Conservation (phyloP, 2,113 vertebrate species). For the Chroicocephalus ridibundus region DNA sequence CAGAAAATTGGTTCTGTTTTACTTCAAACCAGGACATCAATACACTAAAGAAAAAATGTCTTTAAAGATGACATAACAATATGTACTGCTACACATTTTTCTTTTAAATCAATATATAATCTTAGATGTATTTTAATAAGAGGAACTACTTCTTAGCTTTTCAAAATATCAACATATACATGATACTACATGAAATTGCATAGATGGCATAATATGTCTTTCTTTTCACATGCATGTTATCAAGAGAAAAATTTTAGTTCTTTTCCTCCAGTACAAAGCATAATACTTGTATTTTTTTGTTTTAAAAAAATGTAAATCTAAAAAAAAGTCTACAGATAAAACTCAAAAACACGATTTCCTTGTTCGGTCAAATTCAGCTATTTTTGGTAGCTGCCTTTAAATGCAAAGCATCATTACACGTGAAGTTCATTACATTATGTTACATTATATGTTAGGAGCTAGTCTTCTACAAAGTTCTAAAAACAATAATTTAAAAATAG, state of each 20-base stretch:
- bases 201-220: neutral
- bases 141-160: neutral
- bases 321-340: neutral
- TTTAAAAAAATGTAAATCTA: neutral
- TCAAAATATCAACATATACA: neutral
- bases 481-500: neutral
- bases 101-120: neutral
- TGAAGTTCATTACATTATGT: neutral
- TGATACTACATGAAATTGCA: neutral
- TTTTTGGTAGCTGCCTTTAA: neutral
- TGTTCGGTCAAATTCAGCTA: neutral
- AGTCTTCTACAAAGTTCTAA: neutral
- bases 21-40: neutral
- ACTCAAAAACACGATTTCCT: neutral
- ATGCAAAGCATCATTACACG: neutral
- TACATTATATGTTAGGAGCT: neutral
- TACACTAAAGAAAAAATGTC: neutral
- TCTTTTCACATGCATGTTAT: neutral
- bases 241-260: neutral
- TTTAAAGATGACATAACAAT: neutral
- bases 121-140: neutral
- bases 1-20: neutral
- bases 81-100: neutral
- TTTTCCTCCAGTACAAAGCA: neutral
- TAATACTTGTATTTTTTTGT: neutral